Evolutionary conservation across 1,140 invertebrate genomes (phyloP), one percentile per base, ranked within the genome.

Genomic region (Penaeus japonicus): DNA sequence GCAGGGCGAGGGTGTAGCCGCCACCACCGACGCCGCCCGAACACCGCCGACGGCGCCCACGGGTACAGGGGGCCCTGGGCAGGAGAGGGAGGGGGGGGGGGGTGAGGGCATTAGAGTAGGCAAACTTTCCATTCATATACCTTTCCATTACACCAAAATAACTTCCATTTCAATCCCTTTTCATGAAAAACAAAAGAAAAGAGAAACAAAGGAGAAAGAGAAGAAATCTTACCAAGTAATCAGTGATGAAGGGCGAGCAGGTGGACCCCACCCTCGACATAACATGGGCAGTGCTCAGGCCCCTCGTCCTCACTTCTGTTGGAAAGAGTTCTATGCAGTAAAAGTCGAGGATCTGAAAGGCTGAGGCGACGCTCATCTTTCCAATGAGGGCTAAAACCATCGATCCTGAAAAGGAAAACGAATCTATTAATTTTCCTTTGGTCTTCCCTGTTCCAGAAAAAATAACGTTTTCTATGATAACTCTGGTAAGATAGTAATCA

Each of bases 271-370:
- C 78, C 24, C 93, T 86, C 4, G 92, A 93, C 24, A 89, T 87
- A 24, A 92, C 92, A 4, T 92, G 93, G 27, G 92, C 90, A 1
- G 91, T 89, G 3, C 93, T 93, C 47, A 94, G 81, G 22, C 91
- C 93, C 22, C 91, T 91, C 59, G 93, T 93, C 47, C 93, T 91
- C n/a, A 94, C 90, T 1, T 92, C 91, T 0, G 93, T 94, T 0
- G 93, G 93, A 85, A 92, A 92, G 0, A 92, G 80, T 87, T 94
- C 93, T 18, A 92, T 92, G 15, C 93, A 92, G 90, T 93, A 94
- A 1, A 94, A 91, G 87, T 93, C 93, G n/a, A 92, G 90, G 0
- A 92, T 91, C 82, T 91, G 91, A 90, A 93, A 93, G 0, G 92
- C 91, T 17, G 91, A 91, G 10, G 92, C 92, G 79, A 92, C 91